These are phyloP conservation scores for Marmota monax DNA, from an alignment of 2,113 vertebrate species.

Conservation along the genomic window DNA sequence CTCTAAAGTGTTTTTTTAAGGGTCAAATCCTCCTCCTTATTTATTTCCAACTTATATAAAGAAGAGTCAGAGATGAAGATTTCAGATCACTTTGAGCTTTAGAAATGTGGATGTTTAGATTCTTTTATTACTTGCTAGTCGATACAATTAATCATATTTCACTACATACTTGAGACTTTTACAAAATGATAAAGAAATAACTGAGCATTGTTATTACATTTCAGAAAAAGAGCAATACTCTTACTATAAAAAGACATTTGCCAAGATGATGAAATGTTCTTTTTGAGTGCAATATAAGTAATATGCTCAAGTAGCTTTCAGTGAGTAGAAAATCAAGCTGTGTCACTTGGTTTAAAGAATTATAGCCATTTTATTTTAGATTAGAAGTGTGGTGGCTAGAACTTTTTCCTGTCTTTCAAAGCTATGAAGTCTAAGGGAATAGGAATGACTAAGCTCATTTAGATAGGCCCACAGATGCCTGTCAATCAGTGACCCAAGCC, in stretches of 20 bases:
- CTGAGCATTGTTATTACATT: background rate
- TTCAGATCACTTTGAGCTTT: constrained; percentile 25
- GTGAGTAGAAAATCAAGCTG: constrained; percentile 44
- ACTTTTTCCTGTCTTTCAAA: constrained; percentile 3
- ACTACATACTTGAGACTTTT: background rate
- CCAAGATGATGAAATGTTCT: constrained; percentile 60
- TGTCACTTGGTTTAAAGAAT: constrained; percentile 34
- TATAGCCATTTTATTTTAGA: background rate
- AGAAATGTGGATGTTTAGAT: constrained; percentile 13
- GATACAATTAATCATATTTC: constrained; percentile 54
- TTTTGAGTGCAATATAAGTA: constrained; percentile 17
- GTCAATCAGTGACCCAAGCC: background rate
- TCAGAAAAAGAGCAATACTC: constrained; percentile 16
- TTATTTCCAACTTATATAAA: constrained; percentile 1
- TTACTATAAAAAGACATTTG: constrained; percentile 17
- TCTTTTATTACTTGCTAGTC: constrained; percentile 14
- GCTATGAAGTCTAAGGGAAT: background rate
- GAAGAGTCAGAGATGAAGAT: background rate
- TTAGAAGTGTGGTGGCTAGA: constrained; percentile 28
- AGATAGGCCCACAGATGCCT: background rate
- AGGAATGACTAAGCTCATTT: background rate
- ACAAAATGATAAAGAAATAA: constrained; percentile 42
- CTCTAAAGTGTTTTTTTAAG: background rate
- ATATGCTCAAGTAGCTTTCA: constrained; percentile 62
- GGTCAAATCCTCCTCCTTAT: constrained; percentile 5